A percentile compares a stretch with the other conserved stretches of the same genome.
Evolutionary conservation across 2,888 invertebrate species (phyloP).

Genomic region (Alsophila aescularia): DNA sequence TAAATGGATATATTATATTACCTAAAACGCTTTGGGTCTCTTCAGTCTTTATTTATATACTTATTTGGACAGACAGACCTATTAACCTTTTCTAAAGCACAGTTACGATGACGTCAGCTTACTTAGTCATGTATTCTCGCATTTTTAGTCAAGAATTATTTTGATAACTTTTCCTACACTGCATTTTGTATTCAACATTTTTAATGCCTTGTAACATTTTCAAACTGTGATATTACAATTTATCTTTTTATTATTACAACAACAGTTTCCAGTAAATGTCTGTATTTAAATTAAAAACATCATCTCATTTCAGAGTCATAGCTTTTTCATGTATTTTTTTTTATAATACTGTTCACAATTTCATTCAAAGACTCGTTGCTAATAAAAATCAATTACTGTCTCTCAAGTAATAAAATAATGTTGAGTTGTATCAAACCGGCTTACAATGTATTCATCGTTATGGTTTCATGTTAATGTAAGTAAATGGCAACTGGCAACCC

Average conservation of each 20-base stretch:
- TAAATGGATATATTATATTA: slow-evolving; percentile 10
- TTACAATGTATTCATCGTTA: slow-evolving; percentile 28
- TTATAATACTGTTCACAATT: slow-evolving; percentile 4
- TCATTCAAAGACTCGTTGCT: slow-evolving; percentile 6
- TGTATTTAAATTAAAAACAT: background rate
- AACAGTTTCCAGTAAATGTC: too few species aligned
- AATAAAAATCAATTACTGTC: slow-evolving; percentile 32
- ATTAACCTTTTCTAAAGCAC: slow-evolving; percentile 39
- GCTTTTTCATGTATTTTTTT: background rate
- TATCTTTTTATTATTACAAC: background rate
- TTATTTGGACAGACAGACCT: slow-evolving; percentile 22
- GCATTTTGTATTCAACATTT: too few species aligned
- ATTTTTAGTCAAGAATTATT: slow-evolving; percentile 22
- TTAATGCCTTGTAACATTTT: too few species aligned
- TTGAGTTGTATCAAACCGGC: slow-evolving; percentile 17
- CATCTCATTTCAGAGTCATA: background rate
- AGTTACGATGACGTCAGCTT: slow-evolving; percentile 37
- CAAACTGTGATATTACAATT: too few species aligned
- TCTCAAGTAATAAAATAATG: slow-evolving; percentile 29
- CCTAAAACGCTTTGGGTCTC: slow-evolving; percentile 5
- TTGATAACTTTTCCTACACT: too few species aligned
- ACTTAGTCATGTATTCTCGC: slow-evolving; percentile 20
- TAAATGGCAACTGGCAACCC: slow-evolving; percentile 66
- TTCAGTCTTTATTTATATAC: slow-evolving; percentile 32
- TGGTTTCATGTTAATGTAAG: slow-evolving; percentile 62